Evolutionary conservation across 2,888 invertebrate genomes (phyloP), one percentile per base, ranked within the genome.

Genomic region (Ditylenchus weischeri): DNA sequence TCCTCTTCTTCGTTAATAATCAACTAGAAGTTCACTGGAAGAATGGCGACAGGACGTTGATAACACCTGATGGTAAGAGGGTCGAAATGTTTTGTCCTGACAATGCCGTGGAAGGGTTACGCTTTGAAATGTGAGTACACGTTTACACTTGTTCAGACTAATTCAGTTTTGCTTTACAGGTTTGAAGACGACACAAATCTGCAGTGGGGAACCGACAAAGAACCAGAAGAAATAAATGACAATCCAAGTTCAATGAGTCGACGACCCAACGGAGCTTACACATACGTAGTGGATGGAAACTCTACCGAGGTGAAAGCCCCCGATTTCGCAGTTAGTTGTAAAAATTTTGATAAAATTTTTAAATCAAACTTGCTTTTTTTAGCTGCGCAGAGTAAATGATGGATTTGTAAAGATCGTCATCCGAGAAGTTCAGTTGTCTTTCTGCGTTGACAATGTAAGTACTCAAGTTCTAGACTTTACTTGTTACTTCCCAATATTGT

Each of bases 11-110:
- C 10, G 29, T 23, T 11, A 54, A 21, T 2, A 23, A 29, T 54
- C 54, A 54, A 13, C 29, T 54, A n/a, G 54, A 54, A 11, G n/a
- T 54, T 54, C 29, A 54, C n/a, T 54, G 54, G 54, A 18, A 54
- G n/a, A 54, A 54, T 54, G 29, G 54, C 2, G 54, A 54, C 54
- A 21, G 8, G 29, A 54, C 54, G 29, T 29, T 23, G n/a, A 10
- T 54, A 18, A 21, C 29, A n/a, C 54, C 54, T n/a, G 29, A 54
- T 18, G 54, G 54, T 10, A 54, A 54, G 7, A 21, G 54, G 29
- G n/a, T 54, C n/a, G 54, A 54, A 54, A 54, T 54, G 54, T 54
- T 23, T 13, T 21, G 23, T 54, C n/a, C 54, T 43, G 43, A 43
- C 43, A 43, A 43, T 43, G 3, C 11, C 5, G 5, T 13, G 15